phyloP scores from a whole-genome alignment of 2,888 invertebrate genomes.

The Ryuthela nishihirai region DNA sequence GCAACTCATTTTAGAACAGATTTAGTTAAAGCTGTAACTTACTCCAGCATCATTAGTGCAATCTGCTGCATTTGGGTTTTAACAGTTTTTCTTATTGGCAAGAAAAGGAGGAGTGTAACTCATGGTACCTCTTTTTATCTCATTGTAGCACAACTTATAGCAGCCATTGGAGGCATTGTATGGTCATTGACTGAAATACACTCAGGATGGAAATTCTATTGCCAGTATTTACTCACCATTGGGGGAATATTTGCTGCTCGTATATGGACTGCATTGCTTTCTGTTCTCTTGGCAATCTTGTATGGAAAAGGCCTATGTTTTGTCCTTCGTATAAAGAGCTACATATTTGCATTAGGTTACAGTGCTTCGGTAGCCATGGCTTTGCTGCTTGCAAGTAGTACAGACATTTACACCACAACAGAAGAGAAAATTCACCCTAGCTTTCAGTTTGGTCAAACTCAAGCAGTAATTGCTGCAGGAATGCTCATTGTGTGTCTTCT shows the following conservation, averaged over 20 bases:
- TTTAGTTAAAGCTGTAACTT: slow-evolving; percentile 30
- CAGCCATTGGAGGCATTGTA: slow-evolving; percentile 34
- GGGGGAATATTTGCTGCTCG: slow-evolving; percentile 47
- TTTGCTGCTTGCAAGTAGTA: too few species aligned
- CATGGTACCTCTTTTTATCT: slow-evolving; percentile 39
- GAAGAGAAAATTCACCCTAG: not conserved
- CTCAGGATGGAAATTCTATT: slow-evolving; percentile 38
- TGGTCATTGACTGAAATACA: slow-evolving; percentile 22
- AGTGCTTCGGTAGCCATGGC: too few species aligned
- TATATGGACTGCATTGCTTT: slow-evolving; percentile 48
- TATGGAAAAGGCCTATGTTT: slow-evolving; percentile 77
- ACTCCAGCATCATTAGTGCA: slow-evolving; percentile 25
- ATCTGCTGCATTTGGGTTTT: slow-evolving; percentile 31
- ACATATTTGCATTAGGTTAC: too few species aligned
- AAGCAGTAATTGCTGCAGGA: not conserved
- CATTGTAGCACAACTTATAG: slow-evolving; percentile 36
- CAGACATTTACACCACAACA: too few species aligned
- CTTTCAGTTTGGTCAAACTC: not conserved
- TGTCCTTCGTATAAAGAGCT: too few species aligned
- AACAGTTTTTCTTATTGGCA: slow-evolving; percentile 31
- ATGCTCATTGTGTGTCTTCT: not conserved
- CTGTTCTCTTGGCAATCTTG: slow-evolving; percentile 47
- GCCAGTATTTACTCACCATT: slow-evolving; percentile 34
- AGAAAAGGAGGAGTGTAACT: slow-evolving; percentile 39
- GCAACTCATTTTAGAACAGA: slow-evolving; percentile 24